phyloP scores from a whole-genome alignment of 2,888 invertebrate genomes.

The Drosophila austrosaltans region DNA sequence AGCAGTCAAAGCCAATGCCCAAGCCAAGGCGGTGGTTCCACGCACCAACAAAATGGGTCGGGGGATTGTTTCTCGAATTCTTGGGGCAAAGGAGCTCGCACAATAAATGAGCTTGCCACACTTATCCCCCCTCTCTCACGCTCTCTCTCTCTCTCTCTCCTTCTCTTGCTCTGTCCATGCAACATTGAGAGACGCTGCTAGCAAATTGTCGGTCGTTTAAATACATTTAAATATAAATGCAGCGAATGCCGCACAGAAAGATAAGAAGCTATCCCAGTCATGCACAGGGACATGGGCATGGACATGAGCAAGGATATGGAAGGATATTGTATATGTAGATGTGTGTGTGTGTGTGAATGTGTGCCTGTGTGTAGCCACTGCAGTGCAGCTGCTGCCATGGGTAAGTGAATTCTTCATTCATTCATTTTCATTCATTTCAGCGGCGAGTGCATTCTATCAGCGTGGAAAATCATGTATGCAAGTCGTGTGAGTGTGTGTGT shows the following conservation, averaged over 20 bases:
- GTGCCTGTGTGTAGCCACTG: constrained; percentile 12
- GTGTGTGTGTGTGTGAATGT: constrained; percentile 3
- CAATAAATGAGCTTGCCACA: constrained; percentile 62
- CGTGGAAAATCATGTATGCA: constrained; percentile 49
- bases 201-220: constrained; percentile 79
- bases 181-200: constrained; percentile 61
- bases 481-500: not conserved
- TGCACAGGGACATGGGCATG: constrained; percentile 33
- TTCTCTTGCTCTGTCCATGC: constrained; percentile 44
- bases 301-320: constrained; percentile 11
- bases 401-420: constrained; percentile 74
- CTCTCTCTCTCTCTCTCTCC: not conserved
- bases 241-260: constrained; percentile 45
- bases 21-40: constrained; percentile 54
- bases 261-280: constrained; percentile 43
- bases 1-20: constrained; percentile 68
- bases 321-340: not conserved
- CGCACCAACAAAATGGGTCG: constrained; percentile 69
- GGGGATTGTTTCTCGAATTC: constrained; percentile 19
- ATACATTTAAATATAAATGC: constrained; percentile 78
- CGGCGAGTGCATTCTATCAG: constrained; percentile 61
- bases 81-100: constrained; percentile 45
- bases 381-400: constrained; percentile 24
- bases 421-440: constrained; percentile 66
- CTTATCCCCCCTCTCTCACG: not conserved